These are phyloP conservation scores for Gambusia holbrooki DNA, from an alignment of 2,113 vertebrate genomes.

Conservation along the genomic window DNA sequence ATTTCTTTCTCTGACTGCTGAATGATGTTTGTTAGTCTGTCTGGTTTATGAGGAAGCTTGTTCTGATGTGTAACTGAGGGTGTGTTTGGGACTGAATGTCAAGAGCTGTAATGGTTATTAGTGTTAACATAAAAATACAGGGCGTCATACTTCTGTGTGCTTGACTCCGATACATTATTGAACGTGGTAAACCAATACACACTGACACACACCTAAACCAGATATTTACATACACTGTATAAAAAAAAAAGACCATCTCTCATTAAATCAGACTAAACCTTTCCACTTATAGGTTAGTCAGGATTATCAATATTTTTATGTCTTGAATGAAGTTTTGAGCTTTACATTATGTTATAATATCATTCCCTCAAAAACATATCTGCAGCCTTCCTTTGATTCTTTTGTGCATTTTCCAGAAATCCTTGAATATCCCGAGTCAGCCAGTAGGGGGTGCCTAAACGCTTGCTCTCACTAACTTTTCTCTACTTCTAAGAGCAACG, in stretches of 20 bases:
- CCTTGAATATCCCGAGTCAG: too few relatives aligned
- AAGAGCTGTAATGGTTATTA: slow-evolving; percentile 67
- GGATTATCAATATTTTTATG: not conserved
- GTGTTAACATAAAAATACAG: slow-evolving; percentile 77
- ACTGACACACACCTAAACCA: not conserved
- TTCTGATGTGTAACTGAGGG: slow-evolving; percentile 57
- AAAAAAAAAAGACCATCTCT: not conserved
- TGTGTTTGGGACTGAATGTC: slow-evolving; percentile 71
- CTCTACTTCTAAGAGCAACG: too few relatives aligned
- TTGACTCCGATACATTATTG: not conserved
- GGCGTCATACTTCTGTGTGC: slow-evolving; percentile 58
- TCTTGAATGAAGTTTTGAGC: not conserved
- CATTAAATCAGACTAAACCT: not conserved
- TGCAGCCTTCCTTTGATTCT: too few relatives aligned
- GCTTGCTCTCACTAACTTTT: too few relatives aligned
- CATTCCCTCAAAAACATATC: too few relatives aligned
- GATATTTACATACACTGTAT: not conserved
- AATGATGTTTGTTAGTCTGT: slow-evolving; percentile 61
- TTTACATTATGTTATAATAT: too few relatives aligned
- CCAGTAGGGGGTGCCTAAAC: too few relatives aligned
- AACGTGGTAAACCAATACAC: not conserved
- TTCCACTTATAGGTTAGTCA: not conserved
- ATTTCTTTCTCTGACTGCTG: slow-evolving; percentile 70
- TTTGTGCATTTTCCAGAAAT: too few relatives aligned
- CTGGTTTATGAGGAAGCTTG: slow-evolving; percentile 50